These are phyloP conservation scores for Hylaea fasciaria DNA, from an alignment of 2,888 invertebrate genomes.

Conservation along the genomic window DNA sequence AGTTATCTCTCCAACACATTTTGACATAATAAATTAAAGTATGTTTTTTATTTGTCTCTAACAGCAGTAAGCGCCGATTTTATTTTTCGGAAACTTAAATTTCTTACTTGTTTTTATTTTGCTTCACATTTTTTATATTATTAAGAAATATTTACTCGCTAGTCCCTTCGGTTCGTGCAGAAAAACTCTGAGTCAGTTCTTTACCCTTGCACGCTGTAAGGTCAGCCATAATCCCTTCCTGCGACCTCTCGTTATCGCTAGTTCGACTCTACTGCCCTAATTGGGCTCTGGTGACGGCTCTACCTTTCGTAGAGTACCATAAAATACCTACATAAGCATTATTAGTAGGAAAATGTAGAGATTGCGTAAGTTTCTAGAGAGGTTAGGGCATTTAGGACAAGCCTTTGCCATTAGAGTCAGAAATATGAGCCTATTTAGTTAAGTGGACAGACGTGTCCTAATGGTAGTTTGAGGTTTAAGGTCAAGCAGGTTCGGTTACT, in stretches of 20 bases:
- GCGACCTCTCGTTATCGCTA: slow-evolving; percentile 54
- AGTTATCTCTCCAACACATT: too few species aligned
- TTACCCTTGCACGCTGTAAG: slow-evolving; percentile 9
- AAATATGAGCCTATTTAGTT: slow-evolving; percentile 15
- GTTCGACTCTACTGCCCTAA: slow-evolving; percentile 30
- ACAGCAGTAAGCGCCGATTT: too few species aligned
- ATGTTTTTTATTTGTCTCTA: too few species aligned
- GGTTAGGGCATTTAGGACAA: slow-evolving; percentile 1
- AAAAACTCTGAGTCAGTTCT: neutral
- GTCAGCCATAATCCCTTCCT: slow-evolving; percentile 33
- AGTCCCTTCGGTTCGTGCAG: too few species aligned
- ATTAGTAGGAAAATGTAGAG: slow-evolving; percentile 20
- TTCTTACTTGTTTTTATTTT: too few species aligned
- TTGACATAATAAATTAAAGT: too few species aligned
- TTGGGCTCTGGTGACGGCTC: slow-evolving; percentile 9
- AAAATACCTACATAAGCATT: slow-evolving; percentile 40
- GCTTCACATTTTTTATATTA: too few species aligned
- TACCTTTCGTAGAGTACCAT: slow-evolving; percentile 48
- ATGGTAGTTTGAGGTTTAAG: neutral
- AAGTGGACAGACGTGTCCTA: neutral
- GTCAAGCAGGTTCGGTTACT: too few species aligned
- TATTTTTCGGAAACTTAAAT: too few species aligned
- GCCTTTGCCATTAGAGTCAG: slow-evolving; percentile 3
- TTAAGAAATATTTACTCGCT: too few species aligned
- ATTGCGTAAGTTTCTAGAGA: slow-evolving; percentile 13